Evolutionary conservation across 2,797 vertebrate genomes (phyloP).

Genomic region (Botia almorhae): DNA sequence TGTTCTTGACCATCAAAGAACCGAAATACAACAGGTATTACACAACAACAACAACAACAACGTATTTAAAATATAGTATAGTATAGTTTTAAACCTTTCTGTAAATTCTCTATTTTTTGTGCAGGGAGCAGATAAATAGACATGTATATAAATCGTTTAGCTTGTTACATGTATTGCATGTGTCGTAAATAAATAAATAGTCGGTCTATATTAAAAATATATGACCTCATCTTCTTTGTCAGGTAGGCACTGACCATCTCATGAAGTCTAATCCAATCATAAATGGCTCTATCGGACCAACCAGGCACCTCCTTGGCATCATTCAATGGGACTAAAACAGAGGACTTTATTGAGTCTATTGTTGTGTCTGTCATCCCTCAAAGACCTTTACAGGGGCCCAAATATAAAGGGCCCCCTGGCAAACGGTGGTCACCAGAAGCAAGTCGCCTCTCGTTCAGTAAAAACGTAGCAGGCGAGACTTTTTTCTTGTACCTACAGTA

Average conservation of each 20-base stretch:
- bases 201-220: conserved; percentile 89
- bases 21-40: neutral
- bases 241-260: conserved; percentile 85
- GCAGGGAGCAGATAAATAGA: too few species aligned
- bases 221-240: conserved; percentile 88
- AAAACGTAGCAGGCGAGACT: conserved; percentile 67
- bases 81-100: neutral
- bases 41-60: too few species aligned
- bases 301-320: conserved; percentile 78
- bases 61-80: neutral
- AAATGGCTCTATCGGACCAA: conserved; percentile 91
- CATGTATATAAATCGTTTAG: too few species aligned
- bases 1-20: conserved; percentile 20
- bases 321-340: conserved; percentile 91
- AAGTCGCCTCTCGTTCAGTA: conserved; percentile 71
- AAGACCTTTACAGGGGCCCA: conserved; percentile 74
- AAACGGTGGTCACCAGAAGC: conserved; percentile 76
- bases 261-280: conserved; percentile 99
- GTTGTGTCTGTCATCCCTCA: conserved; percentile 90
- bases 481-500: neutral
- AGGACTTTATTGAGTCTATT: conserved; percentile 95
- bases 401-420: conserved; percentile 86
- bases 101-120: conserved; percentile 50
- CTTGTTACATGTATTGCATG: conserved; percentile 60
- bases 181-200: conserved; percentile 81